Evolutionary conservation across 2,888 invertebrate genomes (phyloP).

Genomic region (Myopa tessellatipennis): DNA sequence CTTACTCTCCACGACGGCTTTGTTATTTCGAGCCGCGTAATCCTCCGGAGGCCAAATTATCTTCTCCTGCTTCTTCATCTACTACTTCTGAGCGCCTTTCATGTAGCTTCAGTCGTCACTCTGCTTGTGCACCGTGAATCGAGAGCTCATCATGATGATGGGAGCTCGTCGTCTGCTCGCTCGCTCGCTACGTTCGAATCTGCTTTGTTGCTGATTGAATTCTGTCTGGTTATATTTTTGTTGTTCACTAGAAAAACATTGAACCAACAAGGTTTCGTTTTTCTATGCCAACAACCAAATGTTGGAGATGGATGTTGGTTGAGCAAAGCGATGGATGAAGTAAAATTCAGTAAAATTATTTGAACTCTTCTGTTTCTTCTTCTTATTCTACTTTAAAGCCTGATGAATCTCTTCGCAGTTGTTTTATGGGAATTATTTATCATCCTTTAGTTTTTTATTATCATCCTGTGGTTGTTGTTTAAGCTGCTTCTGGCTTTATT

Average conservation of each 20-base stretch:
- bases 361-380: too few relatives aligned
- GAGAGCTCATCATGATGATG: neutral
- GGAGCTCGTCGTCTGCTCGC: neutral
- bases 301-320: neutral
- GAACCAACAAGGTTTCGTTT: neutral
- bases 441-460: too few relatives aligned
- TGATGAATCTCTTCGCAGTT: too few relatives aligned
- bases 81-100: neutral
- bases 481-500: too few relatives aligned
- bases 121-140: conserved; percentile 2
- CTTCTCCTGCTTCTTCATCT: neutral
- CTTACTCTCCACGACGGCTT: conserved; percentile 8
- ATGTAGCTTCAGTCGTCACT: neutral
- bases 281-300: neutral
- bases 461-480: too few relatives aligned
- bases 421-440: too few relatives aligned
- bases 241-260: conserved; percentile 5
- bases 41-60: conserved; percentile 31
- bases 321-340: too few relatives aligned
- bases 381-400: too few relatives aligned
- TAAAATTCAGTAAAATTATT: too few relatives aligned
- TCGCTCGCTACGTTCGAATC: neutral
- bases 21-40: conserved; percentile 5
- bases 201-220: neutral
- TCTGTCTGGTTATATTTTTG: neutral